A percentile compares a stretch with the other conserved stretches of the same genome.
Conservation (phyloP, 2,888 invertebrate species). For the Chrysolina haemoptera region DNA sequence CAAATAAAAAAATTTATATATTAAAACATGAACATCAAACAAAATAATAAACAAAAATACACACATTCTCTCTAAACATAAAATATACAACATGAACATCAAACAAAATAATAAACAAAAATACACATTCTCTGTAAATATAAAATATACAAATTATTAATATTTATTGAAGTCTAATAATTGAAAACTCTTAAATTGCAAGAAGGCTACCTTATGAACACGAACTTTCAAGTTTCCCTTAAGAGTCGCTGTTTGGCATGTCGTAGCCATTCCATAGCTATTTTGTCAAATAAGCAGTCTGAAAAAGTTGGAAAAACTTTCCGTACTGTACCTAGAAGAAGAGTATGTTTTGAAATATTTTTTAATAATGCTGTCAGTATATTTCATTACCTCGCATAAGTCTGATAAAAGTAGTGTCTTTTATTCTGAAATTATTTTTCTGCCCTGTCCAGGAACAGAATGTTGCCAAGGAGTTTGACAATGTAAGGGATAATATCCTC, state of each 20-base stretch:
- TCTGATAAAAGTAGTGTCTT: background rate
- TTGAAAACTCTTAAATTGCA: background rate
- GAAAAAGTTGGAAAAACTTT: too few relatives aligned
- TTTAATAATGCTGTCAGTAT: constrained; percentile 12
- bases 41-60: too few relatives aligned
- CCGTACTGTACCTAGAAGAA: too few relatives aligned
- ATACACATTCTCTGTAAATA: too few relatives aligned
- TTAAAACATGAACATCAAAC: too few relatives aligned
- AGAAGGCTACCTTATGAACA: background rate
- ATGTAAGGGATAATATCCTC: constrained; percentile 14
- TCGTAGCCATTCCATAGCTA: background rate
- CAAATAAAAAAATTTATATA: too few relatives aligned
- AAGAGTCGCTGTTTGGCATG: background rate
- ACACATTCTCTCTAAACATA: too few relatives aligned
- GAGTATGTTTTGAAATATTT: too few relatives aligned
- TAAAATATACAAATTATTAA: background rate
- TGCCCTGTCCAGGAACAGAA: too few relatives aligned
- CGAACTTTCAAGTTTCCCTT: background rate
- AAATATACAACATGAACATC: too few relatives aligned
- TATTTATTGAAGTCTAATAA: background rate
- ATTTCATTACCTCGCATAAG: constrained; percentile 6
- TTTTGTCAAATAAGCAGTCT: too few relatives aligned
- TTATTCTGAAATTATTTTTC: constrained; percentile 16
- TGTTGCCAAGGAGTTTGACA: constrained; percentile 14
- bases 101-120: too few relatives aligned